Percentiles rank a stretch among this genome's conserved stretches.
Evolutionary conservation across 1,140 invertebrate genomes (phyloP).

Genomic region (Drosophila simulans): DNA sequence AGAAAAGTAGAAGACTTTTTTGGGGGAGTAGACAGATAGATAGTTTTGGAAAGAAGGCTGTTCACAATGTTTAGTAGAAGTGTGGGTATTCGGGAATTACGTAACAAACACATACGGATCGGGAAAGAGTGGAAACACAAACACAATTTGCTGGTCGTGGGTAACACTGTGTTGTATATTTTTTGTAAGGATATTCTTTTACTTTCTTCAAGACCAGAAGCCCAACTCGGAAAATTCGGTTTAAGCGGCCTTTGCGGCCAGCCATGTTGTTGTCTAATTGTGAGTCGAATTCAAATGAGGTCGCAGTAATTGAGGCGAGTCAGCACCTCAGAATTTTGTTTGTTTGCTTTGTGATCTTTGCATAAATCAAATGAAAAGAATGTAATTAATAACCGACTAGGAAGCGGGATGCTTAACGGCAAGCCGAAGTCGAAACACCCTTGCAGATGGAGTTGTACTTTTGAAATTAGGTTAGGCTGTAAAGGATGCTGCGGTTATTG

Average conservation of each 20-base stretch:
- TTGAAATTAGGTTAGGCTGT: background rate
- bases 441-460: constrained; percentile 16
- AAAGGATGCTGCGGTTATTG: background rate
- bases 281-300: constrained; percentile 66
- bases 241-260: constrained; percentile 28
- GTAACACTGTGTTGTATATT: constrained; percentile 19
- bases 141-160: constrained; percentile 47
- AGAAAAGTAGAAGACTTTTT: constrained; percentile 45
- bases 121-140: constrained; percentile 63
- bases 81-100: constrained; percentile 60
- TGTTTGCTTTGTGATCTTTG: constrained; percentile 80
- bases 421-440: constrained; percentile 30
- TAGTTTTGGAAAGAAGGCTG: constrained; percentile 29
- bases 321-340: constrained; percentile 67
- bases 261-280: constrained; percentile 56
- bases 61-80: constrained; percentile 58
- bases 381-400: constrained; percentile 31
- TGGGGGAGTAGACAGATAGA: constrained; percentile 36
- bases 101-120: constrained; percentile 74
- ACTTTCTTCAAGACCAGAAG: constrained; percentile 38
- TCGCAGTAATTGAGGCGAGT: constrained; percentile 41
- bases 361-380: constrained; percentile 50
- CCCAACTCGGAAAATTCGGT: constrained; percentile 60
- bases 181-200: constrained; percentile 31
- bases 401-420: constrained; percentile 27